Percentiles rank a stretch among this genome's conserved stretches.
Evolutionary conservation across 64 coral and sea anemone species (phyloP).

Genomic region (Porites australiensis): DNA sequence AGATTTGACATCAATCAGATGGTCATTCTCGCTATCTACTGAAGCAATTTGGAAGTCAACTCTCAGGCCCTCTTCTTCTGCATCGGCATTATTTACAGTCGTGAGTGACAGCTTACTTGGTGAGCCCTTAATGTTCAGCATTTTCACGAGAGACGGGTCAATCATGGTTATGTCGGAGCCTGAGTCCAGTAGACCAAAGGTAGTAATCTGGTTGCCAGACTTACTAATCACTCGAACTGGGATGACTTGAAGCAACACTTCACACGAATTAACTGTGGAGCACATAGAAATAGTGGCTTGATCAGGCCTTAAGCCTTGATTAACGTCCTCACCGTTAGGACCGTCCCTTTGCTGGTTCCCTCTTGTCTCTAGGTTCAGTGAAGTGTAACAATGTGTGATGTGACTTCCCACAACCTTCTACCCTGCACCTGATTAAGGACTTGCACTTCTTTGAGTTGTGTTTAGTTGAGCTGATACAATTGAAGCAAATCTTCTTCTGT

Average conservation of each 20-base stretch:
- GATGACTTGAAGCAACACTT: conserved; percentile 67
- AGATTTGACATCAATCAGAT: no score
- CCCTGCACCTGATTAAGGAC: conserved; percentile 24
- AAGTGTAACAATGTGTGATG: conserved; percentile 70
- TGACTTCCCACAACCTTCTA: conserved; percentile 36
- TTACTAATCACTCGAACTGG: conserved; percentile 47
- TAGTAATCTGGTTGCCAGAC: conserved; percentile 33
- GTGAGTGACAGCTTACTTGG: no score
- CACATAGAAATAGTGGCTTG: not conserved
- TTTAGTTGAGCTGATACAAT: conserved; percentile 47
- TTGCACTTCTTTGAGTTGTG: conserved; percentile 44
- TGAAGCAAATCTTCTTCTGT: conserved; percentile 56
- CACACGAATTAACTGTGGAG: not conserved
- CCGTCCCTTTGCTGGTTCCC: not conserved
- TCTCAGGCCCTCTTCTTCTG: no score
- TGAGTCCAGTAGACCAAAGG: conserved; percentile 61
- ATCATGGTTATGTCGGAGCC: conserved; percentile 68
- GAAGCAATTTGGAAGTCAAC: no score
- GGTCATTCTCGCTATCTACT: no score
- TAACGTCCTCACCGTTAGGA: not conserved
- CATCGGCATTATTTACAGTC: no score
- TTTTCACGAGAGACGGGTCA: conserved; percentile 47
- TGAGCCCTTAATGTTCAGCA: conserved; percentile 39
- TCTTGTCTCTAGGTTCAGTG: not conserved
- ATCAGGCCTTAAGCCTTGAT: not conserved